Base-by-base conservation (phyloP, 2,113 vertebrate species). In the Ploceus nigricollis region DNA sequence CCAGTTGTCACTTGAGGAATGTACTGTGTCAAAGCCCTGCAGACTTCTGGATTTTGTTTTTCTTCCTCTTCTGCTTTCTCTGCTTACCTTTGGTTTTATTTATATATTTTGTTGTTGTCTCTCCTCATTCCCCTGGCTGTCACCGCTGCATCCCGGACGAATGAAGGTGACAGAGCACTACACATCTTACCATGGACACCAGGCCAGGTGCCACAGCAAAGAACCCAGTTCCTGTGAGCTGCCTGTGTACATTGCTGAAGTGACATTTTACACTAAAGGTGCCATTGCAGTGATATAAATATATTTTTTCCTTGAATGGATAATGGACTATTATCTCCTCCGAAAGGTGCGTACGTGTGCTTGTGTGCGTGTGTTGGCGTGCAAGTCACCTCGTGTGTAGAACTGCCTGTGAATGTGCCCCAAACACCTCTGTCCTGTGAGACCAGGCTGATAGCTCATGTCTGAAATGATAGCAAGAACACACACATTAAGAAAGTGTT, bases 241-340 rank as follows among this genome's bases (percentile, higher is more conserved):
- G 97, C 97, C 96, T 86, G 63, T 95, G 91, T 93, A 79, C 90
- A 33, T 97, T 97, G 97, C 96, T 92, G 91, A 97, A 96, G 96
- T 97, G 88, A 97, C 97, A 82, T 97, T 98, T 97, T 95, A 98
- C 93, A 93, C 96, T 96, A 95, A 97, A 95, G 47, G 95, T 98
- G 97, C 98, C 98, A 97, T 97, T 98, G 97, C 97, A 97, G 97
- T 98, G 97, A 97, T 98, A 98, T 94, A 97, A 97, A 96, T 97
- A 97, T 97, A 90, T 97, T 98, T 94, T 97, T 98, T 86, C 87
- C 94, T 97, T 97, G 96, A 98, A 61, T 95, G 96, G 96, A 90
- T 97, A 94, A 95, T 35, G 97, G 97, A 97, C 96, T 96, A 91
- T 90, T 97, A 87, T 97, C 94, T 97, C 96, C 97, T 98, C 94